Evolutionary conservation across 1,140 invertebrate genomes (phyloP).

Genomic region (Stenopsyche tienmushanensis): DNA sequence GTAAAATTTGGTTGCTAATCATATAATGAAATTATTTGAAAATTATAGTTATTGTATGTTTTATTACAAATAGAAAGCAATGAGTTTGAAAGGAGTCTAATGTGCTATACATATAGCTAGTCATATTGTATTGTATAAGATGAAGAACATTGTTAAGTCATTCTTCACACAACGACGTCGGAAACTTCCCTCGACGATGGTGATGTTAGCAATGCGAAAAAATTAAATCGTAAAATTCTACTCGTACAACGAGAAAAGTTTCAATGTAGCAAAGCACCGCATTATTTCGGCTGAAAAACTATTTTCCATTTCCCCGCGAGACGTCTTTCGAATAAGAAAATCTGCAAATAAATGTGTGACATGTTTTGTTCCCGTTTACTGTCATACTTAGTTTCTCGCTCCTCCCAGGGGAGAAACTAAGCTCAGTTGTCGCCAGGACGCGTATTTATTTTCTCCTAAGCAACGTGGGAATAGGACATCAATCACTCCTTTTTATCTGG

Average conservation of each 20-base stretch:
- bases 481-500: conserved; percentile 38
- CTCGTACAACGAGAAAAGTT: not conserved
- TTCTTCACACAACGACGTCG: too few relatives aligned
- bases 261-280: not conserved
- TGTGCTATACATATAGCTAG: too few relatives aligned
- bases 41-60: too few relatives aligned
- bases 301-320: not conserved
- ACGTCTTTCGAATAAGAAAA: not conserved
- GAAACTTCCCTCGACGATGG: not conserved
- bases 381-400: conserved; percentile 29
- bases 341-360: conserved; percentile 7
- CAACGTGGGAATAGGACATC: conserved; percentile 35
- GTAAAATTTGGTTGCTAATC: too few relatives aligned
- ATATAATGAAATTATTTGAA: too few relatives aligned
- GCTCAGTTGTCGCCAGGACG: conserved; percentile 10
- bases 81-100: too few relatives aligned
- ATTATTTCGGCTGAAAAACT: not conserved
- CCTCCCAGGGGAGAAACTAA: not conserved
- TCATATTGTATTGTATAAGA: too few relatives aligned
- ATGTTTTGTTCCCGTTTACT: conserved; percentile 30
- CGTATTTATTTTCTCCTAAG: conserved; percentile 31
- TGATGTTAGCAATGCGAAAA: not conserved
- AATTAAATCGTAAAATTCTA: not conserved
- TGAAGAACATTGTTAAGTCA: too few relatives aligned
- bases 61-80: too few relatives aligned